Conservation (phyloP, 2,888 invertebrate species). For the Agonopterix alstromeriana region DNA sequence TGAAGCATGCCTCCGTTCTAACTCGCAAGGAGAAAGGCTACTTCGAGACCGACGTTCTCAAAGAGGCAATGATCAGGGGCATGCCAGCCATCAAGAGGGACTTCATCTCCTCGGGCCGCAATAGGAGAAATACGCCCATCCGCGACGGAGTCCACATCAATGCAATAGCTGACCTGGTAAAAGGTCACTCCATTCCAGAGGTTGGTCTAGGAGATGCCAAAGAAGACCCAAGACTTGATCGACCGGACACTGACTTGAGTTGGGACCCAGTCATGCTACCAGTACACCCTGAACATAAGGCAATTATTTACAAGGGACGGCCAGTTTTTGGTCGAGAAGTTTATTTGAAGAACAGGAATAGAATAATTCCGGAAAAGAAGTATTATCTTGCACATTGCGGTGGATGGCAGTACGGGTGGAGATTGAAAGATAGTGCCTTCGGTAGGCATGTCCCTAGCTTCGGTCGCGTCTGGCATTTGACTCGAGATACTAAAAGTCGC, state of each 20-base stretch:
- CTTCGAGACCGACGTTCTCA: slow-evolving; percentile 25
- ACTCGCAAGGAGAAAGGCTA: slow-evolving; percentile 26
- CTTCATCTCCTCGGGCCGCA: slow-evolving; percentile 18
- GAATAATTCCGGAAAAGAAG: slow-evolving; percentile 31
- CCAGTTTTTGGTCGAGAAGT: slow-evolving; percentile 31
- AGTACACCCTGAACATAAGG: slow-evolving; percentile 22
- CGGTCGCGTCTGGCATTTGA: slow-evolving; percentile 30
- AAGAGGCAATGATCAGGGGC: slow-evolving; percentile 22
- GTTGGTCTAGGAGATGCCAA: slow-evolving; percentile 35
- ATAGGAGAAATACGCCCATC: slow-evolving; percentile 22
- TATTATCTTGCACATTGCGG: slow-evolving; percentile 32
- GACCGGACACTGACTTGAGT: slow-evolving; percentile 27
- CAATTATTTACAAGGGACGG: slow-evolving; percentile 32
- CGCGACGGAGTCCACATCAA: slow-evolving; percentile 25
- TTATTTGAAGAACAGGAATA: slow-evolving; percentile 30
- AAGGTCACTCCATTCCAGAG: slow-evolving; percentile 32
- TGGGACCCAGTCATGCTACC: slow-evolving; percentile 37
- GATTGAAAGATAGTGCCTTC: slow-evolving; percentile 33
- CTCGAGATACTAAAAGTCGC: slow-evolving; percentile 14
- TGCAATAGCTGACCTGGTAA: slow-evolving; percentile 21
- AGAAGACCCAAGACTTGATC: slow-evolving; percentile 30
- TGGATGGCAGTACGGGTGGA: slow-evolving; percentile 38
- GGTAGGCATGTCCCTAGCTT: slow-evolving; percentile 14
- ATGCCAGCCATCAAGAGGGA: slow-evolving; percentile 30
- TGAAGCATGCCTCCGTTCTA: slow-evolving; percentile 30